Evolutionary conservation across 1,140 invertebrate genomes (phyloP), one percentile per base, ranked within the genome.

Genomic region (Leptinotarsa texana): DNA sequence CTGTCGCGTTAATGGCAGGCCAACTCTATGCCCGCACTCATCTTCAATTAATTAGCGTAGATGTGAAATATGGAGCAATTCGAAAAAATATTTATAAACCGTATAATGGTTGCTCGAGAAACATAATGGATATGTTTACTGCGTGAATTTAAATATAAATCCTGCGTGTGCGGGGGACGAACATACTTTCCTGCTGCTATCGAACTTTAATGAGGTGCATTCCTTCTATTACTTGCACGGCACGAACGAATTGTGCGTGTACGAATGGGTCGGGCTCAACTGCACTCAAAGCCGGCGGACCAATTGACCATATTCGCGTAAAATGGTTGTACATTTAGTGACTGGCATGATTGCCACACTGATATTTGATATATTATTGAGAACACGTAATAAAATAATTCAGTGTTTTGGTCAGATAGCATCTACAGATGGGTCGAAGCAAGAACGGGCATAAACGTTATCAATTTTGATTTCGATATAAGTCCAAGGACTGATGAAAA

Each of bases 151-250:
- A 75, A 75, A 76, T 76, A 63, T 75, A 68, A 51, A 63, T 72
- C 74, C 51, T 63, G 51, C 47, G 42, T 51, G 33, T 63, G 22
- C n/a, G 63, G 71, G 72, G 71, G 71, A 73, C 51, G 21, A 21
- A 66, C 63, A 66, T 33, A 66, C 63, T 66, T 61, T 73, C 21
- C 6, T 63, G 74, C 74, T 48, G 75, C 69, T 76, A 76, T 76
- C 72, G 75, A 76, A 76, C 75, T 76, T 76, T 76, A 76, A 76
- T 76, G 72, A 76, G 75, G 75, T 76, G 71, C 75, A 76, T 69
- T 76, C 65, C 68, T 75, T 17, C 49, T 47, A 33, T 24, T 66
- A 33, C 63, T 22, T 66, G 22, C 63, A 66, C 21, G 27, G 13
- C 63, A 66, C 63, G 63, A 22, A 66, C 63, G 21, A 21, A 66